Base-by-base conservation (phyloP, 2,113 vertebrate species). In the Malurus elegans region DNA sequence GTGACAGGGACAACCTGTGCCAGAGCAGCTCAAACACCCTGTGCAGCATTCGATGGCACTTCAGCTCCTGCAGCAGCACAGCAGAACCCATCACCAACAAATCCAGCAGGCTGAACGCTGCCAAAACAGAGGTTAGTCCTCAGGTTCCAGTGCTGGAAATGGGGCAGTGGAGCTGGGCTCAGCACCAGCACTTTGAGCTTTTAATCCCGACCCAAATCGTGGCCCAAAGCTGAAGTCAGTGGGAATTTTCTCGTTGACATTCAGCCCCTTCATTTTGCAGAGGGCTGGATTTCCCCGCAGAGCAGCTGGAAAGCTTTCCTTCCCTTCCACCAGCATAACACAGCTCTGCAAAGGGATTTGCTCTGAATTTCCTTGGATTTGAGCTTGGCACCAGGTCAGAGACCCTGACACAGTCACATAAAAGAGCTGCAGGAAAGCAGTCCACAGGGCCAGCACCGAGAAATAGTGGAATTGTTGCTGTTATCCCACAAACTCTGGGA, bases 281-380 rank as follows among this genome's bases (percentile, higher is more conserved):
- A 58, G 66, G 47, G 48, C 14, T 79, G 47, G 40, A 69, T 69
- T 90, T 76, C 50, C 64, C 64, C 9, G 6, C 31, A 75, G 57
- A 88, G 66, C 4, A 0, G 36, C 79, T 75, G 61, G 57, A 90
- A 95, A 88, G 24, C 17, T 51, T 69, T 88, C 66, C 50, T 79
- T 74, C 15, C 3, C 42, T 83, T 69, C 44, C 21, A 72, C 50
- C 71, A 71, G 36, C 40, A 31, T 51, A 40, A n/a, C 51, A 57
- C 38, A 72, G 54, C n/a, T 48, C 82, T 40, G 45, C 79, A 60
- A 69, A 65, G 74, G 74, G 70, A 88, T 95, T 88, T 93, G 54
- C 54, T 95, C 50, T 0, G 6, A 71, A 88, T 93, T 93, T 86
- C 84, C 72, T 76, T 58, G 79, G 81, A 90, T 92, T 87, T 80